A percentile compares a stretch with the other conserved stretches of the same genome.
Conservation (phyloP, 1,140 invertebrate species). For the Teleopsis dalmanni region DNA sequence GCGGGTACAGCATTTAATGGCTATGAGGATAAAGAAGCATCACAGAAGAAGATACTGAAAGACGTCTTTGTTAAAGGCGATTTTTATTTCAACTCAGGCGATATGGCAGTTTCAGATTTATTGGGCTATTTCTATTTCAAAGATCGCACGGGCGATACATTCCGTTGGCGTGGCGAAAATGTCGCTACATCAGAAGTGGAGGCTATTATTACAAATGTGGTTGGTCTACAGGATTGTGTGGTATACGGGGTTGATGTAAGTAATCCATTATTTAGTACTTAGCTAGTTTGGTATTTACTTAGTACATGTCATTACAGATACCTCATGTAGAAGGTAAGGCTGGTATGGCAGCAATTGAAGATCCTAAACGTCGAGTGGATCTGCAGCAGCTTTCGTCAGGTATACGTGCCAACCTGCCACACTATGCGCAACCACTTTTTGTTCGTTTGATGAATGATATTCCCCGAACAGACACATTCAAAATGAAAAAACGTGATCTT, state of each 20-base stretch:
- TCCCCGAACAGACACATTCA: conserved; percentile 85
- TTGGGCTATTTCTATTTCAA: conserved; percentile 92
- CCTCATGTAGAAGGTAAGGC: conserved; percentile 82
- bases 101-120: conserved; percentile 85
- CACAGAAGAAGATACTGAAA: conserved; percentile 82
- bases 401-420: conserved; percentile 63
- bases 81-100: conserved; percentile 84
- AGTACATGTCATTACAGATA: conserved; percentile 48
- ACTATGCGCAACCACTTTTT: conserved; percentile 84
- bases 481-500: conserved; percentile 79
- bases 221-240: conserved; percentile 62
- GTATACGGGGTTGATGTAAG: conserved; percentile 85
- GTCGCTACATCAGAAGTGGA: conserved; percentile 96
- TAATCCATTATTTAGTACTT: neutral
- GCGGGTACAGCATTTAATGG: conserved; percentile 64
- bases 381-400: conserved; percentile 54
- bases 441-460: conserved; percentile 71
- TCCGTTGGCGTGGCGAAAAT: conserved; percentile 92
- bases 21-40: conserved; percentile 83
- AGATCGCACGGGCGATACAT: conserved; percentile 93
- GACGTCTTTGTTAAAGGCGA: conserved; percentile 86
- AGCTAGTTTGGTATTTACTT: neutral
- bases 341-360: conserved; percentile 91
- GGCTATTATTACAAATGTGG: conserved; percentile 74
- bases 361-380: conserved; percentile 61